Evolutionary conservation across 2,113 vertebrate genomes (phyloP).

Genomic region (Nannobrachium achirus): DNA sequence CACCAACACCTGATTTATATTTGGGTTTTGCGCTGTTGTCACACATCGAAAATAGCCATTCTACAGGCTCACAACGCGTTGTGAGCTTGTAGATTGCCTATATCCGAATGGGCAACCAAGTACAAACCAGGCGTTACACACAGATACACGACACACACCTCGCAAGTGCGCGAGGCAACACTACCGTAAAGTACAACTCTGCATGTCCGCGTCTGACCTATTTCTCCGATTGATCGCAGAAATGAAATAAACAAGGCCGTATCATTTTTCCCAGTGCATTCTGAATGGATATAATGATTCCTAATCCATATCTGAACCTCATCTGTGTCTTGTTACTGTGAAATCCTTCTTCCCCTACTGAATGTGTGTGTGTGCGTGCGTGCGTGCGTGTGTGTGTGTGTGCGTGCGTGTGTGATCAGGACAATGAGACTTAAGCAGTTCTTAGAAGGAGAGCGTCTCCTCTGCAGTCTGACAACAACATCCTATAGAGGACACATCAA

Average conservation of each 20-base stretch:
- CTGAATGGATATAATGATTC: constrained; percentile 61
- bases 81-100: too few species aligned
- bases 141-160: constrained; percentile 18
- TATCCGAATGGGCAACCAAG: too few species aligned
- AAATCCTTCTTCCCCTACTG: constrained; percentile 18
- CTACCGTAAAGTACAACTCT: constrained; percentile 14
- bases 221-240: constrained; percentile 36
- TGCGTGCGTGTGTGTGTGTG: constrained; percentile 2
- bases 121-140: too few species aligned
- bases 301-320: constrained; percentile 52
- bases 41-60: too few species aligned
- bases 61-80: too few species aligned
- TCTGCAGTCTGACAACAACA: constrained; percentile 52
- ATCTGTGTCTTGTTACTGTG: constrained; percentile 4
- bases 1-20: background rate
- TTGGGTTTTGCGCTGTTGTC: too few species aligned
- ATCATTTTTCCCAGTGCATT: constrained; percentile 39
- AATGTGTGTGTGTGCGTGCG: background rate
- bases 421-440: constrained; percentile 66
- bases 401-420: constrained; percentile 40
- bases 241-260: constrained; percentile 29
- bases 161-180: constrained; percentile 2
- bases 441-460: constrained; percentile 57
- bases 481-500: constrained; percentile 68
- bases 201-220: constrained; percentile 55